These are phyloP conservation scores for Stramonita haemastoma DNA, from an alignment of 2,888 invertebrate species.

Conservation along the genomic window DNA sequence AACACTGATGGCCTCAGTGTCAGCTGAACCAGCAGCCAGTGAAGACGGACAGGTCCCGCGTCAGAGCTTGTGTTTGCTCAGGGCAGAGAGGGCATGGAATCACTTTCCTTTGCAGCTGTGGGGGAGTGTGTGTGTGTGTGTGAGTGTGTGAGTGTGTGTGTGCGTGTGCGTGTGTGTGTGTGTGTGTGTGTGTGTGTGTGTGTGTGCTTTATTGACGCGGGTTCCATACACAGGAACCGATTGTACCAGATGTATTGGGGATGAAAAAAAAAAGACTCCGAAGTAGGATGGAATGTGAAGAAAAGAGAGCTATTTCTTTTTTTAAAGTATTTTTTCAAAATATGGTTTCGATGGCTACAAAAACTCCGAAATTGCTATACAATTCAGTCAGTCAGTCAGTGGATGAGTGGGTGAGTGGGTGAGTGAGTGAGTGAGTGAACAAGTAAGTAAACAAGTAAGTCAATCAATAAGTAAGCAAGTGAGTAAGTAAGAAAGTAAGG, in stretches of 20 bases:
- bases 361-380: too few species aligned
- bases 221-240: background rate
- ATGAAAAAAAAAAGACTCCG: too few species aligned
- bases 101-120: background rate
- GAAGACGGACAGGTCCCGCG: background rate
- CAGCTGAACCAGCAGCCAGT: conserved; percentile 20
- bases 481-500: too few species aligned
- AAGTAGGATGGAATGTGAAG: background rate
- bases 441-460: too few species aligned
- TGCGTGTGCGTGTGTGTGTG: background rate
- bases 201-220: background rate
- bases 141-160: too few species aligned
- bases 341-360: too few species aligned
- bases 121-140: background rate
- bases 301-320: too few species aligned
- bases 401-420: too few species aligned
- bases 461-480: too few species aligned
- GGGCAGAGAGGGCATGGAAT: conserved; percentile 2
- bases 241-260: background rate
- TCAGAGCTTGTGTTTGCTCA: conserved; percentile 1
- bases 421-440: too few species aligned
- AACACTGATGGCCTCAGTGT: background rate
- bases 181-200: background rate
- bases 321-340: too few species aligned
- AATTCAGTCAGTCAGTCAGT: too few species aligned